Conservation (phyloP, 2,888 invertebrate genomes). For the Sphaerophoria taeniata region DNA sequence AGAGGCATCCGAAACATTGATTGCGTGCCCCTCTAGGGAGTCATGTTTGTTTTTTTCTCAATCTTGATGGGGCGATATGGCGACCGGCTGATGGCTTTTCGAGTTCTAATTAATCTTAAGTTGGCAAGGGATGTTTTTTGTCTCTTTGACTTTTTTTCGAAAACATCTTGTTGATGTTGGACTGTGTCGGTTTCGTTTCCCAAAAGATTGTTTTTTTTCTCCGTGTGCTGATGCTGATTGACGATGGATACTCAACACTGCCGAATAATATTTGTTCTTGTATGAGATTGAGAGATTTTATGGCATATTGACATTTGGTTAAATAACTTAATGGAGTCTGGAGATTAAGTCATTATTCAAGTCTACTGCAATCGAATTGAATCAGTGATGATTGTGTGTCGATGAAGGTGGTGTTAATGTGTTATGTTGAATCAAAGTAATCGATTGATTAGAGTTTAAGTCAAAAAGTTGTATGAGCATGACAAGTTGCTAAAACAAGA, state of each 20-base stretch:
- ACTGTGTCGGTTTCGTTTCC: not conserved
- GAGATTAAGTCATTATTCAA: slow-evolving; percentile 58
- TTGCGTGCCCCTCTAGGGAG: slow-evolving; percentile 13
- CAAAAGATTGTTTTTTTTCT: slow-evolving; percentile 17
- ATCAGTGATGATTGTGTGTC: slow-evolving; percentile 22
- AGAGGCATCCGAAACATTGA: not conserved
- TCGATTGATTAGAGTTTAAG: too few species aligned
- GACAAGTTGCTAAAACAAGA: too few species aligned
- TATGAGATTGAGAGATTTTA: slow-evolving; percentile 45
- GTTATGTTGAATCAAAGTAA: not conserved
- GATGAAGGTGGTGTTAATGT: slow-evolving; percentile 10
- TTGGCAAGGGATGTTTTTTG: slow-evolving; percentile 33
- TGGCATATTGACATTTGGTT: slow-evolving; percentile 63
- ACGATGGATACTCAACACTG: too few species aligned
- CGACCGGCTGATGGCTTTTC: slow-evolving; percentile 12
- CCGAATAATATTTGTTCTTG: not conserved
- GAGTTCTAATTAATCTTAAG: slow-evolving; percentile 59
- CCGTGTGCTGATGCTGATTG: not conserved
- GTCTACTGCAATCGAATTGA: slow-evolving; percentile 56
- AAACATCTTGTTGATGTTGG: slow-evolving; percentile 51
- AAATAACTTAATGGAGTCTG: slow-evolving; percentile 44
- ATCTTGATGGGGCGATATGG: not conserved
- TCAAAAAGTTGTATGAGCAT: too few species aligned
- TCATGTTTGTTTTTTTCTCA: not conserved
- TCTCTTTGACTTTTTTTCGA: slow-evolving; percentile 7